Base-by-base conservation (phyloP, 1,140 invertebrate species). In the Sarcophaga peregrina region DNA sequence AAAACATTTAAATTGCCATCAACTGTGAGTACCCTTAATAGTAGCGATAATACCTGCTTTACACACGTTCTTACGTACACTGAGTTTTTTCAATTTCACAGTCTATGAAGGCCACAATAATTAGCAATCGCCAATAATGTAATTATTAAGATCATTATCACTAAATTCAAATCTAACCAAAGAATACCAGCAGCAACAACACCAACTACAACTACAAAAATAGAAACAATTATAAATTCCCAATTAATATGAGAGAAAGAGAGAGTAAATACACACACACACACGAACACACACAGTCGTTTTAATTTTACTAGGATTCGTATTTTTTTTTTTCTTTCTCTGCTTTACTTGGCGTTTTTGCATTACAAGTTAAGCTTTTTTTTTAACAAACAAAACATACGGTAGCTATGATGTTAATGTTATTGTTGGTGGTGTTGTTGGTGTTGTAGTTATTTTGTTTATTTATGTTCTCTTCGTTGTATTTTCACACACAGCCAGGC, bases 81-180 rank as follows among this genome's bases (percentile, higher is more conserved):
- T 37, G 25, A 37, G 25, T 37, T 37, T 37, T 37, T 54, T 54
- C 10, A 54, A 54, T 54, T 58, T 58, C 54, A 58, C 54, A 58
- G 54, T 58, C 15, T 37, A 58, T n/a, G 13, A 58, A 58, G 54
- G 54, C 4, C 54, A 58, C 15, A n/a, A 58, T 58, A 58, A 58
- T 58, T 58, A n/a, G 54, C n/a, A 58, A 58, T 58, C 54, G n/a
- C 54, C 15, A 58, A 58, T 58, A 52, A 58, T 58, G 13, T 58
- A 58, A 58, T 58, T 58, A 58, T 58, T n/a, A n/a, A 58, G 54
- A 58, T 58, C 54, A 58, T 58, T 58, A 58, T 58, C 54, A 58
- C n/a, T 58, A 58, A 58, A 7, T 58, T n/a, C 54, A n/a, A 58
- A 58, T 15, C 52, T 15, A 15, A 58, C 52, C n/a, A 37, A 37